Evolutionary conservation across 1,140 invertebrate species (phyloP).

Genomic region (Drosophila mauritiana): DNA sequence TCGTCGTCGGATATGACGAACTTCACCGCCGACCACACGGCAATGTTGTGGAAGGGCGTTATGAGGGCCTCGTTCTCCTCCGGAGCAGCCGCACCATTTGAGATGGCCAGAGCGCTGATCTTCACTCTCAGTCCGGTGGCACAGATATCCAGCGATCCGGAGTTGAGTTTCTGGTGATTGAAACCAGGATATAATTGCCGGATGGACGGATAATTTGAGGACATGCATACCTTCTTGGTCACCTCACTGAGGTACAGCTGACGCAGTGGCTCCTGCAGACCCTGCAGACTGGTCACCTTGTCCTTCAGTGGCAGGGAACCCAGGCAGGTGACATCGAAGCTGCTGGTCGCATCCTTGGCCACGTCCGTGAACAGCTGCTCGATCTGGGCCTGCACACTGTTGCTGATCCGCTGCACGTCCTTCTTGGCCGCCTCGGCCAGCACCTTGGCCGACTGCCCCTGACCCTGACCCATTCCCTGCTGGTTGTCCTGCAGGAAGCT

Average conservation of each 20-base stretch:
- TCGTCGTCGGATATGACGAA: conserved; percentile 88
- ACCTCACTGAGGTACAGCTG: conserved; percentile 89
- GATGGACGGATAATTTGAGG: not conserved
- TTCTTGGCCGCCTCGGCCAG: conserved; percentile 76
- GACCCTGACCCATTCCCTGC: too few relatives aligned
- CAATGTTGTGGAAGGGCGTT: conserved; percentile 94
- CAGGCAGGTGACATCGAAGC: conserved; percentile 91
- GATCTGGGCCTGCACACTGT: conserved; percentile 92
- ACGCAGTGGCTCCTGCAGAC: conserved; percentile 92
- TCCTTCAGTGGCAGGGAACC: conserved; percentile 91
- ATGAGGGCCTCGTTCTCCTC: conserved; percentile 85
- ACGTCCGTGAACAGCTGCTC: conserved; percentile 94
- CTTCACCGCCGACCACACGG: conserved; percentile 95
- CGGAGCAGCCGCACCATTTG: conserved; percentile 11
- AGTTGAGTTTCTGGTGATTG: conserved; percentile 53
- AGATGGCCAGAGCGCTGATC: conserved; percentile 33
- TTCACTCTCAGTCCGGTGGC: conserved; percentile 88
- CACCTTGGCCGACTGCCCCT: conserved; percentile 66
- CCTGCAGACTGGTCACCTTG: conserved; percentile 92
- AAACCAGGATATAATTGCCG: not conserved
- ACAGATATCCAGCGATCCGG: conserved; percentile 89
- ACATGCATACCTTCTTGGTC: conserved; percentile 57
- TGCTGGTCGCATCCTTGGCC: conserved; percentile 88
- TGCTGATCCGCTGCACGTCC: conserved; percentile 86
- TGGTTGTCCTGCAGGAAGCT: conserved; percentile 73